phyloP scores from a whole-genome alignment of 2,888 invertebrate species.

The Tricholauxania praeusta region DNA sequence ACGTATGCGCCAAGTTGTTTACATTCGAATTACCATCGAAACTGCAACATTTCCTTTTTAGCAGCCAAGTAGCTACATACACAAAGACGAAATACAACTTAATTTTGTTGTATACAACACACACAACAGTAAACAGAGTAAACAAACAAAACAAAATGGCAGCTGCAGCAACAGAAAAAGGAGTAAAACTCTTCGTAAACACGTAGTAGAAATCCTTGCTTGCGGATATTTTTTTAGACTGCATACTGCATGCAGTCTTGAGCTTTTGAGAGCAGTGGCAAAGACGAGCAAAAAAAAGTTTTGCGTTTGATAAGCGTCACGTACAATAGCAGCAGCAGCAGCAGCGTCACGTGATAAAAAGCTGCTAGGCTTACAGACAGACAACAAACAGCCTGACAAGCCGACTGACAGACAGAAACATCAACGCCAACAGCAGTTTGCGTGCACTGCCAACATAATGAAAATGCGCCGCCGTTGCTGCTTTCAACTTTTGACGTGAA shows the following conservation, averaged over 20 bases:
- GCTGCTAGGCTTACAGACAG: background rate
- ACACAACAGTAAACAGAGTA: too few relatives aligned
- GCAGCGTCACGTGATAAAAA: conserved; percentile 22
- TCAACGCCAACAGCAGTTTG: background rate
- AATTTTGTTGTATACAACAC: background rate
- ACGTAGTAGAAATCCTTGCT: background rate
- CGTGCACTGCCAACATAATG: conserved; percentile 30
- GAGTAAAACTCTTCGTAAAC: background rate
- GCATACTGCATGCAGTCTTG: conserved; percentile 6
- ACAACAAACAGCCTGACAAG: background rate
- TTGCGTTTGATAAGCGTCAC: conserved; percentile 33
- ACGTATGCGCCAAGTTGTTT: conserved; percentile 34
- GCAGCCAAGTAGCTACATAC: too few relatives aligned
- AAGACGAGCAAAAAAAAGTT: background rate
- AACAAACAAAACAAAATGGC: background rate
- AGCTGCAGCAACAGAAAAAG: conserved; percentile 2
- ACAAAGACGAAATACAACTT: background rate
- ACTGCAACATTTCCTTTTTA: conserved; percentile 11
- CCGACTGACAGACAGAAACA: background rate
- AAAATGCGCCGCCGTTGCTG: background rate
- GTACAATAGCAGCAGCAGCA: conserved; percentile 1
- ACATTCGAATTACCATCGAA: conserved; percentile 33
- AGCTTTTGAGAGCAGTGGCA: conserved; percentile 13
- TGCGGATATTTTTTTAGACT: background rate
- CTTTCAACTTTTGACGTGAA: background rate